Evolutionary conservation across 2,888 invertebrate species (phyloP), one percentile per base, ranked within the genome.

Genomic region (Alentia gelatinosa): DNA sequence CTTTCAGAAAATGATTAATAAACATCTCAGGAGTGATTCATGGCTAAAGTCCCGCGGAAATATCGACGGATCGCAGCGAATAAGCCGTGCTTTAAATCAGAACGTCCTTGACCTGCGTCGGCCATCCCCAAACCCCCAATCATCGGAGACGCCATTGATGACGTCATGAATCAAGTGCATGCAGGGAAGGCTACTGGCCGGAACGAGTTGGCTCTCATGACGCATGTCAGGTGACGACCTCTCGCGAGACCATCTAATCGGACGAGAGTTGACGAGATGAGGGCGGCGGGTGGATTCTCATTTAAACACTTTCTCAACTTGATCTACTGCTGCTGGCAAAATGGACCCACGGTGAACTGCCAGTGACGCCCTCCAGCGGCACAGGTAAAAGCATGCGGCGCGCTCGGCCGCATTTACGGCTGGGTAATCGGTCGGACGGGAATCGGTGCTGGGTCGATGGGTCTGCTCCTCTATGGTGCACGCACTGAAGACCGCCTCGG

Each of bases 131-230:
- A 68, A 68, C 68, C 68, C 30, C 26, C 68, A 68, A 68, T 68
- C 68, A 68, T 68, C 68, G 30, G 23, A 30, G 68, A 68, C 68
- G 68, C 33, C 68, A 68, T 68, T 68, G 30, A 68, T 68, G 68
- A 68, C 68, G 68, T 68, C 68, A 68, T 68, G 68, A 68, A 68
- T 68, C 68, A 68, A 30, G 68, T 26, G 68, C 68, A 68, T 68
- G 26, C 26, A 26, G 63, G 63, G 63, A 26, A 30, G 68, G 26
- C 68, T 56, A n/a, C 56, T 1, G 68, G 47, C 63, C 30, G 23
- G 68, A 68, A 68, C 30, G 68, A 68, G n/a, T 26, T 30, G n/a
- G 26, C 23, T 30, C 30, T 68, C 30, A 30, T 30, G 30, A 30
- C 68, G 26, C 68, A 12, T 30, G n/a, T n/a, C n/a, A n/a, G n/a